Conservation (phyloP, 2,113 vertebrate species). For the Dunckerocampus dactyliophorus region DNA sequence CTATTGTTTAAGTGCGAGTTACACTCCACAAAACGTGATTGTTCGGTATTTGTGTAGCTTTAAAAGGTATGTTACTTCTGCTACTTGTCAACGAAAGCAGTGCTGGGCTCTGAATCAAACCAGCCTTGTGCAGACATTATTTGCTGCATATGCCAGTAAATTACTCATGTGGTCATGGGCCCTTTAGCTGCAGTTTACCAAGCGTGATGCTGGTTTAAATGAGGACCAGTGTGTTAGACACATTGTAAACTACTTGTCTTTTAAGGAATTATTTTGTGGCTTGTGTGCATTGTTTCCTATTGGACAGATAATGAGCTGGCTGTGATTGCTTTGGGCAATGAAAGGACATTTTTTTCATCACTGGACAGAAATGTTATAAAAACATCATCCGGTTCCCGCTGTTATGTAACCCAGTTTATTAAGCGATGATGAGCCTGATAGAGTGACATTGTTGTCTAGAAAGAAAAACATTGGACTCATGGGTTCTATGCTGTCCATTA, state of each 20-base stretch:
- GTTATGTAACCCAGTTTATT: slow-evolving; percentile 57
- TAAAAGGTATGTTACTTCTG: neutral
- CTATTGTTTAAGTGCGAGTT: neutral
- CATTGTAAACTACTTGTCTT: slow-evolving; percentile 6
- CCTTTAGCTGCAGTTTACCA: slow-evolving; percentile 8
- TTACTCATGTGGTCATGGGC: slow-evolving; percentile 18
- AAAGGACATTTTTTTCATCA: slow-evolving; percentile 29
- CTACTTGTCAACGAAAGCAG: neutral
- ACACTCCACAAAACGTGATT: neutral
- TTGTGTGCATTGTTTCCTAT: slow-evolving; percentile 19
- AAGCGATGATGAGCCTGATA: slow-evolving; percentile 54
- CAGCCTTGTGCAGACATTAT: slow-evolving; percentile 17
- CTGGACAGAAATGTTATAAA: slow-evolving; percentile 22
- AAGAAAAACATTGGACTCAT: slow-evolving; percentile 31
- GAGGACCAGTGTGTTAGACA: slow-evolving; percentile 21
- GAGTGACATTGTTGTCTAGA: slow-evolving; percentile 49
- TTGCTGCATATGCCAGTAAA: slow-evolving; percentile 12
- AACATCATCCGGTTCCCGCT: slow-evolving; percentile 15
- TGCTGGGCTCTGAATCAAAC: slow-evolving; percentile 14
- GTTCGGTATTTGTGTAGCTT: neutral
- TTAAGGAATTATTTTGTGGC: slow-evolving; percentile 11
- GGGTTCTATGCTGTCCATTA: slow-evolving; percentile 10
- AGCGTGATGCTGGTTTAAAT: slow-evolving; percentile 10
- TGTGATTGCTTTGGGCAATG: slow-evolving; percentile 21
- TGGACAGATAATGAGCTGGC: slow-evolving; percentile 20